Conservation (phyloP, 2,888 invertebrate species). For the Meteorus colon region DNA sequence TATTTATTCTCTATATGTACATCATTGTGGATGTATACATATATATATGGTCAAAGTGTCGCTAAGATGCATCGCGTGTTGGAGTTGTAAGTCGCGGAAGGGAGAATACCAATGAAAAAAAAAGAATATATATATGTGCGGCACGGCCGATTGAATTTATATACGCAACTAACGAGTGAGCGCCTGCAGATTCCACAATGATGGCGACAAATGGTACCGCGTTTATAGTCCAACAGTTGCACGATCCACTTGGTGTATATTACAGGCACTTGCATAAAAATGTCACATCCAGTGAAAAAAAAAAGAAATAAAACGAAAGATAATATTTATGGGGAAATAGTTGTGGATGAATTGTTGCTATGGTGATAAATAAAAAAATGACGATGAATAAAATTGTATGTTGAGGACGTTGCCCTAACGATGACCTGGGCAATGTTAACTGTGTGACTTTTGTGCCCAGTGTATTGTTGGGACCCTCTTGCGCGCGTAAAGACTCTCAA, state of each 20-base stretch:
- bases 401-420: constrained; percentile 25
- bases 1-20: constrained; percentile 29
- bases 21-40: constrained; percentile 30
- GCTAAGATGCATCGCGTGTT: constrained; percentile 67
- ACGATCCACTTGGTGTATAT: constrained; percentile 5
- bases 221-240: constrained; percentile 22
- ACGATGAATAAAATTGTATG: neutral
- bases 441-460: neutral
- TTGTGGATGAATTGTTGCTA: constrained; percentile 27
- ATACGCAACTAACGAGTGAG: constrained; percentile 59
- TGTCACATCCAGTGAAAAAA: neutral
- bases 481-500: neutral
- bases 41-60: constrained; percentile 57
- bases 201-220: constrained; percentile 57
- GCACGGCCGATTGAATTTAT: constrained; percentile 62
- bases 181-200: constrained; percentile 55
- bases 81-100: constrained; percentile 55
- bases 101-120: constrained; percentile 34
- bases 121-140: constrained; percentile 51
- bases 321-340: neutral
- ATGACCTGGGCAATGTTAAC: neutral
- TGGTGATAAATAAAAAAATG: constrained; percentile 1
- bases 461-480: constrained; percentile 12
- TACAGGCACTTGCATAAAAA: neutral
- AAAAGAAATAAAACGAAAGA: neutral